Evolutionary conservation across 2,113 vertebrate species (phyloP).

Genomic region (Alexandromys fortis): DNA sequence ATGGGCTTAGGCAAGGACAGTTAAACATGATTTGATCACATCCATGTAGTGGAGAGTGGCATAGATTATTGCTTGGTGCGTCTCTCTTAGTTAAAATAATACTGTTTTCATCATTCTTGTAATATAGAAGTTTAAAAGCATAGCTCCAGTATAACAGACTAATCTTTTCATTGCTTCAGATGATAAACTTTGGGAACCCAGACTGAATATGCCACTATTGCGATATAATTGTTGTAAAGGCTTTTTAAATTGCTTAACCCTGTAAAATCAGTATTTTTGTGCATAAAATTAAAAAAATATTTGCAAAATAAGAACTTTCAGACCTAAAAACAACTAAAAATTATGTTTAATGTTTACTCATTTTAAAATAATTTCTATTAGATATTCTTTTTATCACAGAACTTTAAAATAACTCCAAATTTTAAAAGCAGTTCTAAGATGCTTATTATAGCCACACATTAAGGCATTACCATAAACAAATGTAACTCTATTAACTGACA

Average conservation of each 20-base stretch:
- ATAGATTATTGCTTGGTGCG: conserved; percentile 36
- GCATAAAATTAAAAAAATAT: not conserved
- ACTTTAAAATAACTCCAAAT: not conserved
- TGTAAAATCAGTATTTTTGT: not conserved
- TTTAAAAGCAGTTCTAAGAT: not conserved
- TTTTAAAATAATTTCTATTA: not conserved
- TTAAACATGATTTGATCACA: conserved; percentile 75
- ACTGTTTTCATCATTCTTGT: conserved; percentile 75
- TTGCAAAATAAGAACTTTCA: not conserved
- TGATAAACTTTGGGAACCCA: conserved; percentile 42
- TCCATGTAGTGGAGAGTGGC: not conserved
- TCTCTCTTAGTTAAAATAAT: conserved; percentile 79
- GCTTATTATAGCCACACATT: not conserved
- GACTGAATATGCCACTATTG: not conserved
- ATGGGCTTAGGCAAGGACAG: conserved; percentile 73
- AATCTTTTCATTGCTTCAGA: not conserved
- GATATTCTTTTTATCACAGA: not conserved
- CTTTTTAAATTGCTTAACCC: not conserved
- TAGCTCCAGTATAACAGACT: not conserved
- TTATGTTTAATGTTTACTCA: not conserved
- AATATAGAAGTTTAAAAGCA: conserved; percentile 34
- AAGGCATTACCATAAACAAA: not conserved
- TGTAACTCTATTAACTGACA: not conserved
- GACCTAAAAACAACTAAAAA: not conserved
- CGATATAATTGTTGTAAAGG: not conserved